phyloP scores from a whole-genome alignment of 2,888 invertebrate species.

The Linnaemya tessellans region DNA sequence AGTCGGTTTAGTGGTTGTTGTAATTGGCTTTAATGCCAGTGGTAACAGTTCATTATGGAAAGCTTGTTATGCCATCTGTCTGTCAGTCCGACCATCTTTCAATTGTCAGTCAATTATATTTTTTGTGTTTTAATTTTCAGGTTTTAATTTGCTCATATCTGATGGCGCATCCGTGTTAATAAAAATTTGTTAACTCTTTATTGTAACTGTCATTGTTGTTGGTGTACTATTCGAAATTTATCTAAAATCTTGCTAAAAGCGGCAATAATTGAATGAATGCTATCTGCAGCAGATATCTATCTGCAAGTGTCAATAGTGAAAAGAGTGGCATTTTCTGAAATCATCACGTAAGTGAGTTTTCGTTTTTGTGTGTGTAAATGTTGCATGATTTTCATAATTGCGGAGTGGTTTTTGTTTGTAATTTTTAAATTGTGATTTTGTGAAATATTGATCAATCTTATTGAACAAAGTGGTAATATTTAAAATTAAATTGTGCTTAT shows the following conservation, averaged over 20 bases:
- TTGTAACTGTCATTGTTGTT: conserved; percentile 37
- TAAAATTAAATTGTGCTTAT: too few species aligned
- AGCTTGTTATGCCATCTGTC: conserved; percentile 2
- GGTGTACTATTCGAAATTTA: conserved; percentile 33
- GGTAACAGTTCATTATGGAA: neutral
- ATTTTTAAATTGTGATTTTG: neutral
- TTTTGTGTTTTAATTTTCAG: conserved; percentile 21
- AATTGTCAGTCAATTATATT: conserved; percentile 47
- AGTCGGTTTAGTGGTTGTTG: conserved; percentile 25
- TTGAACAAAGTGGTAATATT: neutral
- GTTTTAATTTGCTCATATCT: conserved; percentile 43
- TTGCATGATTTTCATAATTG: conserved; percentile 26
- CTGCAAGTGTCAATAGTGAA: neutral
- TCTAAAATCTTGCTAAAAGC: conserved; percentile 57
- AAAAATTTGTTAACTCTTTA: conserved; percentile 57
- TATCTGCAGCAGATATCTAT: conserved; percentile 6
- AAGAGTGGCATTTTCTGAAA: neutral
- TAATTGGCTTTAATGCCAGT: conserved; percentile 9
- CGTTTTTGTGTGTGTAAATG: neutral
- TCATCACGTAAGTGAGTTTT: conserved; percentile 19
- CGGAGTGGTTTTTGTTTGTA: neutral
- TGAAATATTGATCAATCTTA: neutral
- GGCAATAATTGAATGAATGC: conserved; percentile 32
- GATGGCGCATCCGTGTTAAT: conserved; percentile 56
- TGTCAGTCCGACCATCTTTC: conserved; percentile 13